Percentiles rank a stretch among this genome's conserved stretches.
These are phyloP conservation scores for Rhinichthys klamathensis DNA, from an alignment of 2,113 vertebrate species.

Conservation along the genomic window DNA sequence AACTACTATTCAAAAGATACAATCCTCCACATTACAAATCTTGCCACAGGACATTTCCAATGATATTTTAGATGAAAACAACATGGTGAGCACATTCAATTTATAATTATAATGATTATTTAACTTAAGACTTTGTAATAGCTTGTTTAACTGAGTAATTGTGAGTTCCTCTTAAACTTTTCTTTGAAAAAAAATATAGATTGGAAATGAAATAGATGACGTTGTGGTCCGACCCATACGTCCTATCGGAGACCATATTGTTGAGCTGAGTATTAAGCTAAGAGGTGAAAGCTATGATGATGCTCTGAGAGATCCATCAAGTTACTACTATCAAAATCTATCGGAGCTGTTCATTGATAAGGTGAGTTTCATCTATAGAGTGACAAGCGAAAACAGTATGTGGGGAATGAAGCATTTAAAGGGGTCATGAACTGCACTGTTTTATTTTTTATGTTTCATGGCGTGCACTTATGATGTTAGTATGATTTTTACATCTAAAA, in stretches of 20 bases:
- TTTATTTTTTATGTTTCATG: too few species aligned
- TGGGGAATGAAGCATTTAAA: background rate
- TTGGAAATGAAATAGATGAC: slow-evolving; percentile 85
- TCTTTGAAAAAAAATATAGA: slow-evolving; percentile 65
- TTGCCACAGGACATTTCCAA: slow-evolving; percentile 32
- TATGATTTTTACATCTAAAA: too few species aligned
- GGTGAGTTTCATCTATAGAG: slow-evolving; percentile 66
- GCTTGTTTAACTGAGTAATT: background rate
- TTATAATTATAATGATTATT: background rate
- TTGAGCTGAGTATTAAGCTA: slow-evolving; percentile 87
- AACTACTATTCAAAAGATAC: slow-evolving; percentile 27
- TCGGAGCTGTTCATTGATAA: slow-evolving; percentile 79
- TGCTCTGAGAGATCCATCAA: slow-evolving; percentile 79
- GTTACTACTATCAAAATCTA: slow-evolving; percentile 74
- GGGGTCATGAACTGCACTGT: too few species aligned
- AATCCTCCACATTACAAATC: slow-evolving; percentile 29
- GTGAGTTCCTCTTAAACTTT: background rate
- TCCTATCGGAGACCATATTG: slow-evolving; percentile 78
- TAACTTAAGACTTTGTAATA: background rate
- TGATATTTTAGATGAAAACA: slow-evolving; percentile 53
- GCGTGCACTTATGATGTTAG: too few species aligned
- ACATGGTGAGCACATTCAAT: slow-evolving; percentile 60
- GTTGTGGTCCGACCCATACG: slow-evolving; percentile 66
- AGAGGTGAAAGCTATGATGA: slow-evolving; percentile 78
- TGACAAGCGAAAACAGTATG: background rate